A percentile compares a stretch with the other conserved stretches of the same genome.
Conservation (phyloP, 1,140 invertebrate species). For the Trachymyrmex septentrionalis region DNA sequence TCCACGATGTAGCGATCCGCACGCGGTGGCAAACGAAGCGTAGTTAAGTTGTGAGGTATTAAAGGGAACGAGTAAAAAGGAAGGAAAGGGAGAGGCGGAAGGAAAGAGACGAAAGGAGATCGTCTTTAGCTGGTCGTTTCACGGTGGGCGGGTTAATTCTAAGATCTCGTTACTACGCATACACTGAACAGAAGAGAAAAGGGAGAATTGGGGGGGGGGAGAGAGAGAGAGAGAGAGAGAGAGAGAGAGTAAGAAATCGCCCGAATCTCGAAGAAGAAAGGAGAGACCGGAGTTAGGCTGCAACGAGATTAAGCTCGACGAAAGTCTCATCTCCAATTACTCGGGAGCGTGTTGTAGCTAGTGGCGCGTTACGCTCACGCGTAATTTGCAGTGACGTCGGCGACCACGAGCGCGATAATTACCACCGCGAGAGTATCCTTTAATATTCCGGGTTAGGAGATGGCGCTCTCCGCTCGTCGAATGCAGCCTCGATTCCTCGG, state of each 20-base stretch:
- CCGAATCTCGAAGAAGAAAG: neutral
- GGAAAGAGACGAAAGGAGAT: slow-evolving; percentile 36
- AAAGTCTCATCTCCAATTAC: slow-evolving; percentile 72
- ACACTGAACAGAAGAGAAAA: neutral
- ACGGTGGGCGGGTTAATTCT: slow-evolving; percentile 65
- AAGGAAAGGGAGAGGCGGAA: neutral
- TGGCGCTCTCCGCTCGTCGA: neutral
- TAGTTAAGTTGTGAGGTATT: slow-evolving; percentile 28
- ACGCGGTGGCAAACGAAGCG: neutral
- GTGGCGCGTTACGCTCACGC: neutral
- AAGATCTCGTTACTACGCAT: slow-evolving; percentile 56
- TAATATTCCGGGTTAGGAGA: neutral
- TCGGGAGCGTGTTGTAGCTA: slow-evolving; percentile 22
- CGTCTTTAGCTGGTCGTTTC: slow-evolving; percentile 59
- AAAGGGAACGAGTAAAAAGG: neutral
- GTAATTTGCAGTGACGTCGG: slow-evolving; percentile 30
- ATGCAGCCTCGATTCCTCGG: neutral
- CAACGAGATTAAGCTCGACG: slow-evolving; percentile 68
- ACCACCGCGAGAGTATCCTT: slow-evolving; percentile 3
- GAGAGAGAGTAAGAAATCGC: neutral
- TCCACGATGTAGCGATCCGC: neutral
- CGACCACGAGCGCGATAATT: slow-evolving; percentile 56
- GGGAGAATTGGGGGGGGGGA: neutral
- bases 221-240: too few relatives aligned
- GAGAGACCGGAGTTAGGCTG: slow-evolving; percentile 24